A percentile compares a stretch with the other conserved stretches of the same genome.
These are phyloP conservation scores for Bembecia ichneumoniformis DNA, from an alignment of 2,888 invertebrate species.

Conservation along the genomic window DNA sequence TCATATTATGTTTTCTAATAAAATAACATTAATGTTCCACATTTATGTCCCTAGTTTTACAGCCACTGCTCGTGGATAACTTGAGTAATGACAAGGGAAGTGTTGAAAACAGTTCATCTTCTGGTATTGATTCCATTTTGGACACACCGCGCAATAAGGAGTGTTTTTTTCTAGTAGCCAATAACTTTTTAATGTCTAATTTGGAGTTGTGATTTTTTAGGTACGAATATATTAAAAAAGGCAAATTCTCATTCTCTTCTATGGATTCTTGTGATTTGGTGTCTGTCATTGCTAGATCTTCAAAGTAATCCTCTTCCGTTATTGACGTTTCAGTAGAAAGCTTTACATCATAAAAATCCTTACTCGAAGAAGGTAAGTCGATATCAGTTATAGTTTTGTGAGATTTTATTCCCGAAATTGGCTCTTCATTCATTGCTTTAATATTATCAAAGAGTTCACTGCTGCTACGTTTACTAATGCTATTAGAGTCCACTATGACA, in stretches of 20 bases:
- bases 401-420: constrained; percentile 16
- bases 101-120: constrained; percentile 27
- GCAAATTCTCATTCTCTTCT: constrained; percentile 22
- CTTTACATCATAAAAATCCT: constrained; percentile 12
- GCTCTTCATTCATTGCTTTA: constrained; percentile 15
- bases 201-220: constrained; percentile 29
- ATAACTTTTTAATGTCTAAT: constrained; percentile 21
- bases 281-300: constrained; percentile 34
- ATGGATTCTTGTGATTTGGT: constrained; percentile 5
- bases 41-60: no score
- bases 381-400: constrained; percentile 19
- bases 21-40: no score
- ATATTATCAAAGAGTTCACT: constrained; percentile 26
- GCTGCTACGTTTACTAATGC: constrained; percentile 29
- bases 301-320: constrained; percentile 23
- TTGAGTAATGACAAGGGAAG: not conserved
- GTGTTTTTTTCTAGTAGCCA: constrained; percentile 31
- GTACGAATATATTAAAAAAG: constrained; percentile 39
- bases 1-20: no score
- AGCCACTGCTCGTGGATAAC: no score
- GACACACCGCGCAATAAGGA: constrained; percentile 36
- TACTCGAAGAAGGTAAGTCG: constrained; percentile 34
- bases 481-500: constrained; percentile 33
- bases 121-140: constrained; percentile 46
- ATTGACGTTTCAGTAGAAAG: constrained; percentile 5